Base-by-base conservation (phyloP, 2,113 vertebrate genomes). In the Hoplias malabaricus region DNA sequence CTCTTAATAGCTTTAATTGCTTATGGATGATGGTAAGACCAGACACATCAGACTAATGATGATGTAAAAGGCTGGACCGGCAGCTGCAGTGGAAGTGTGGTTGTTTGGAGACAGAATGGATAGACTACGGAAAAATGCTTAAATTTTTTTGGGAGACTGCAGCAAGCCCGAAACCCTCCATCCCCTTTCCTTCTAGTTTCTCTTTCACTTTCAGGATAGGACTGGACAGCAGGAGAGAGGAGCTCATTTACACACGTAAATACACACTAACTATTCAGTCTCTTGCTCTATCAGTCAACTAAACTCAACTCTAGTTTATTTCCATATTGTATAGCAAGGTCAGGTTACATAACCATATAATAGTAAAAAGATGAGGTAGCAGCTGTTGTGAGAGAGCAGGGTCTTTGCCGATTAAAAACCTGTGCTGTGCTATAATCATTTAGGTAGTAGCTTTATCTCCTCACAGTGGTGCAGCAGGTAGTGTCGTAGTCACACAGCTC, bases 1-100 rank as follows among this genome's bases (percentile, higher is more conserved):
- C n/a, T 57, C 21, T 48, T 78, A 67, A 70, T 80, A 70, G 70
- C 75, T 75, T 63, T 80, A 78, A 83, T 80, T 70, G 54, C 54
- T 50, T 59, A 42, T 54, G 66, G 65, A 61, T 74, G 38, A 59
- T 34, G 12, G 40, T 14, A 7, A 12, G 43, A 54, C 36, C 27
- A 10, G 33, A 61, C 57, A 25, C 57, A 29, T 14, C 69, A 48
- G 57, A 38, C 54, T 57, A 31, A 68, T 59, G 42, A 53, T 81
- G 69, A 73, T 16, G 65, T 53, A 25, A 36, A 69, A 70, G 36
- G 36, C 53, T 72, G 73, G 63, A 48, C 1, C 2, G 25, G 33
- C 40, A 50, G 61, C 61, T 56, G 53, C 36, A 13, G 42, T 53
- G 25, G 29, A 54, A 54, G 57, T 31, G 31, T 46, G 27, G 19